phyloP scores from a whole-genome alignment of 1,140 invertebrate species.

The Zaprionus gabonicus region DNA sequence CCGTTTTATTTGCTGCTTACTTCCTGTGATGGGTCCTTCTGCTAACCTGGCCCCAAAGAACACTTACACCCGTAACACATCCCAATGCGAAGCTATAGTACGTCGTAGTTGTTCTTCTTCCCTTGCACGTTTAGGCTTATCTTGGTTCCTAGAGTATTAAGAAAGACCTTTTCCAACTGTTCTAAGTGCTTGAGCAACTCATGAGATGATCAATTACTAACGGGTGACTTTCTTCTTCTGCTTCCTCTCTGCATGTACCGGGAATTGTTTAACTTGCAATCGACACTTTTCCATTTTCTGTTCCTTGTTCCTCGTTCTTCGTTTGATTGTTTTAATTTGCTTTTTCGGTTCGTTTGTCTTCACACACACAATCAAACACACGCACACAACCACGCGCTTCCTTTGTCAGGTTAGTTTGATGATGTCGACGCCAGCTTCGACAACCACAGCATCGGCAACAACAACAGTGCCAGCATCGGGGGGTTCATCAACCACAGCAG shows the following conservation, averaged over 20 bases:
- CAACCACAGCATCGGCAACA: constrained; percentile 41
- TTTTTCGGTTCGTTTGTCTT: constrained; percentile 87
- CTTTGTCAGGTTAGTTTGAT: constrained; percentile 96
- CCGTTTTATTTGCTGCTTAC: constrained; percentile 62
- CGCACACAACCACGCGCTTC: constrained; percentile 89
- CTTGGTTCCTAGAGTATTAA: not conserved
- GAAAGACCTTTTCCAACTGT: not conserved
- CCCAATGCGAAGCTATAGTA: not conserved
- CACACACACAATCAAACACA: constrained; percentile 87
- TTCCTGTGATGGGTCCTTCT: constrained; percentile 29
- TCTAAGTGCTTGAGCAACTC: not conserved
- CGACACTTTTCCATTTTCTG: constrained; percentile 19
- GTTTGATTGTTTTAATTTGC: constrained; percentile 53
- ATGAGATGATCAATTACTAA: constrained; percentile 38
- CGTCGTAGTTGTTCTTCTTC: not conserved
- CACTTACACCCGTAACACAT: not conserved
- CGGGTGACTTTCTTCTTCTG: constrained; percentile 34
- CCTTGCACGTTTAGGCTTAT: not conserved
- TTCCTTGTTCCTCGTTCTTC: constrained; percentile 25
- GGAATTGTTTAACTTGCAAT: constrained; percentile 87
- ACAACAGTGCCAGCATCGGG: constrained; percentile 9
- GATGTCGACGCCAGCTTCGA: constrained; percentile 87
- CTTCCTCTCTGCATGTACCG: constrained; percentile 89
- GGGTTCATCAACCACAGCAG: constrained; percentile 16
- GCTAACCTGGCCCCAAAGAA: not conserved